phyloP scores from a whole-genome alignment of 2,113 vertebrate species.

The Protobothrops flavoviridis region DNA sequence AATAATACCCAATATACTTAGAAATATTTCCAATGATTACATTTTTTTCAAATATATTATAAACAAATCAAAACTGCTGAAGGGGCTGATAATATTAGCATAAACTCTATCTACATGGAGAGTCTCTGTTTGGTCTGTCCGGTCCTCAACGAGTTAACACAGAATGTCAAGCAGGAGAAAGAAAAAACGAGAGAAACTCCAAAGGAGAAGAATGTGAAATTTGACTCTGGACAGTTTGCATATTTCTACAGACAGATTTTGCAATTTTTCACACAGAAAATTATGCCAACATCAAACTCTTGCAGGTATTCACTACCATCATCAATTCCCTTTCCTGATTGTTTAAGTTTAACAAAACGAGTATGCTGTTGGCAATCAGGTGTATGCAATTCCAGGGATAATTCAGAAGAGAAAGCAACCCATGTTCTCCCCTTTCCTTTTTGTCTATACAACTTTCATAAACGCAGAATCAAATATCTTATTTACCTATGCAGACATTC shows the following conservation, averaged over 20 bases:
- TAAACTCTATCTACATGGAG: background rate
- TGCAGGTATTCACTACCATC: background rate
- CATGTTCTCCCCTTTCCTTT: background rate
- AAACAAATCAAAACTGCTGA: background rate
- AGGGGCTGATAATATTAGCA: background rate
- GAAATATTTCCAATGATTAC: background rate
- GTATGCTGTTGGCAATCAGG: background rate
- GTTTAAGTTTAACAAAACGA: slow-evolving; percentile 24
- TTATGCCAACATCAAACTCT: slow-evolving; percentile 18
- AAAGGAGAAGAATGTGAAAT: slow-evolving; percentile 39
- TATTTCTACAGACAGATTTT: slow-evolving; percentile 31
- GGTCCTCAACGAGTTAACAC: background rate
- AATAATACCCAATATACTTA: background rate
- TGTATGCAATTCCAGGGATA: background rate
- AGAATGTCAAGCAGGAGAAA: background rate
- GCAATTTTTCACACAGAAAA: slow-evolving; percentile 32
- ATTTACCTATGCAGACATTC: background rate
- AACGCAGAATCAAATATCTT: slow-evolving; percentile 22
- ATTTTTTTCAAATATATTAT: background rate
- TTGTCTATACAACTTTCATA: background rate
- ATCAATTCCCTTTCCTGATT: slow-evolving; percentile 1
- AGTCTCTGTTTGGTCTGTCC: background rate
- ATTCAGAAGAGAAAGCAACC: background rate
- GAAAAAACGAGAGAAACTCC: slow-evolving; percentile 31
- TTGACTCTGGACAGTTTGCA: slow-evolving; percentile 28